Conservation (phyloP, 2,113 vertebrate species). For the Syrmaticus mikado region DNA sequence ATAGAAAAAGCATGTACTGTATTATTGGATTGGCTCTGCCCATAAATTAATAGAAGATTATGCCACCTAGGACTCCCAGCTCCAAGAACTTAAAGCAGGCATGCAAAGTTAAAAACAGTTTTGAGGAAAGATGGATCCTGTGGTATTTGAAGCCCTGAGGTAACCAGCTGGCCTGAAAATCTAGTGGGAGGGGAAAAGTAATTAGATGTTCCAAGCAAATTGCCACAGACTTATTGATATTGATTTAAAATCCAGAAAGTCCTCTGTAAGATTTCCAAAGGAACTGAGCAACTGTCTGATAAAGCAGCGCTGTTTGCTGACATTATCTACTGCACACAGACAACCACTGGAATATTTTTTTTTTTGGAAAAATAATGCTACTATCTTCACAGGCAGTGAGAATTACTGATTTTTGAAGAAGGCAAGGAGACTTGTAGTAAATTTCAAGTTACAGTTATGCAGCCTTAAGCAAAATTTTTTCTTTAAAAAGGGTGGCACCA, state of each 20-base stretch:
- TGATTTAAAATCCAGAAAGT: slow-evolving; percentile 65
- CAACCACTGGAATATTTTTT: neutral
- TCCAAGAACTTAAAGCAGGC: slow-evolving; percentile 21
- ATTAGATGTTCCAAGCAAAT: slow-evolving; percentile 65
- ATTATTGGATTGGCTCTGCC: neutral
- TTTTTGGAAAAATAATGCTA: neutral
- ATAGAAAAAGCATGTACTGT: neutral
- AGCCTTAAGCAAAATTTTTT: neutral
- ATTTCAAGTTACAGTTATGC: neutral
- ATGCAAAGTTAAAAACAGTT: slow-evolving; percentile 47
- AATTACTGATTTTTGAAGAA: neutral
- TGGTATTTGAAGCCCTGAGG: slow-evolving; percentile 66
- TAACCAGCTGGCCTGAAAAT: slow-evolving; percentile 63
- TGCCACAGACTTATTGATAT: slow-evolving; percentile 61
- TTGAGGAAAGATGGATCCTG: slow-evolving; percentile 58
- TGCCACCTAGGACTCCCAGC: slow-evolving; percentile 3
- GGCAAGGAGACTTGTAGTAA: neutral
- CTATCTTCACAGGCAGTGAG: neutral
- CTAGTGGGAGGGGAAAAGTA: slow-evolving; percentile 64
- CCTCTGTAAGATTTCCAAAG: slow-evolving; percentile 41
- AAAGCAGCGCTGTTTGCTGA: neutral
- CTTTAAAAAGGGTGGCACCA: too few species aligned
- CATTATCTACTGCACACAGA: neutral
- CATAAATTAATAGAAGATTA: slow-evolving; percentile 26
- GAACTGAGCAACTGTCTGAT: neutral